Conservation (phyloP, 1,140 invertebrate species). For the Euglossa dilemma region DNA sequence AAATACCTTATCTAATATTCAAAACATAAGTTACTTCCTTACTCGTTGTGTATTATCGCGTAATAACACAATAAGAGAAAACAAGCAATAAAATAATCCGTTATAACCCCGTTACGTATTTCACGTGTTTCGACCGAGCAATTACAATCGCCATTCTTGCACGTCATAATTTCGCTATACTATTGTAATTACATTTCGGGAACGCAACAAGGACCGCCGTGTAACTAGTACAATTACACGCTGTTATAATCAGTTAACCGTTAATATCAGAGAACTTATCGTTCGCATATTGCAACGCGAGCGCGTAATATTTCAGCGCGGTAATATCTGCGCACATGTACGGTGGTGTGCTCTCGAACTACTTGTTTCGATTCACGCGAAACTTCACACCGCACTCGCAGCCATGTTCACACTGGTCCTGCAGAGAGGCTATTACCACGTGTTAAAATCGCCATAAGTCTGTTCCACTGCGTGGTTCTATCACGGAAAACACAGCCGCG, state of each 20-base stretch:
- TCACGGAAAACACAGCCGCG: neutral
- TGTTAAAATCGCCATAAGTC: slow-evolving; percentile 2
- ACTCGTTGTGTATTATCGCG: too few relatives aligned
- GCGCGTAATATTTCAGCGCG: neutral
- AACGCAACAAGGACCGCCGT: neutral
- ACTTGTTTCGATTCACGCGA: neutral
- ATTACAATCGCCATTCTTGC: neutral
- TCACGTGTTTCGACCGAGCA: neutral
- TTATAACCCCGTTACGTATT: neutral
- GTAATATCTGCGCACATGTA: neutral
- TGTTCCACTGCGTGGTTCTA: neutral
- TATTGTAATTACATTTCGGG: neutral
- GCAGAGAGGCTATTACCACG: neutral
- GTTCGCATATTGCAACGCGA: neutral
- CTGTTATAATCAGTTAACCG: neutral
- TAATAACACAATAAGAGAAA: neutral
- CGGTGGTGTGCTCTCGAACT: too few relatives aligned
- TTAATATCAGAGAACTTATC: slow-evolving; percentile 13
- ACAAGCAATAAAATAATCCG: neutral
- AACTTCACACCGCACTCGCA: neutral
- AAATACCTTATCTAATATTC: too few relatives aligned
- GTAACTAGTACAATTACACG: neutral
- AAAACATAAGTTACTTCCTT: too few relatives aligned
- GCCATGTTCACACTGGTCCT: neutral
- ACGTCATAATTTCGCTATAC: slow-evolving; percentile 9